Evolutionary conservation across 2,113 vertebrate species (phyloP).

Genomic region (Eulemur rufifrons): DNA sequence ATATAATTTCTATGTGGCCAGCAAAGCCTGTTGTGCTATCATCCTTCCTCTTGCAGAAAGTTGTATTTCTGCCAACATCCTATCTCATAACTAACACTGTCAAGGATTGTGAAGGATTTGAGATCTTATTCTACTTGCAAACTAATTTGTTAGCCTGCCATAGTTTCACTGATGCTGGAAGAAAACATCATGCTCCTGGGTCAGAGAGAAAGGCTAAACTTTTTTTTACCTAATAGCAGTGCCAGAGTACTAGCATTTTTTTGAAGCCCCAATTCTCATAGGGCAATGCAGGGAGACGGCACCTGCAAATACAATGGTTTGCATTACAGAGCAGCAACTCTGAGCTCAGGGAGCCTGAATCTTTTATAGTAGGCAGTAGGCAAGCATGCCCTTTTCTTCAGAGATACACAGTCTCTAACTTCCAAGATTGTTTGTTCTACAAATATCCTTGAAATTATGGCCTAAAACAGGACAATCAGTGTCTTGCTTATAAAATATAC

Average conservation of each 20-base stretch:
- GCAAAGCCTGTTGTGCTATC: background rate
- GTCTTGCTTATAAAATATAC: background rate
- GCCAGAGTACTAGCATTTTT: background rate
- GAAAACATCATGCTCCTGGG: background rate
- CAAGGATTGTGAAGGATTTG: background rate
- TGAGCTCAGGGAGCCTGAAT: background rate
- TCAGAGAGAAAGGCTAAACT: background rate
- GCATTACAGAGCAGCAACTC: background rate
- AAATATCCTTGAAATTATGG: background rate
- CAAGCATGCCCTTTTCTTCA: background rate
- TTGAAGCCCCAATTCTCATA: fast-evolving
- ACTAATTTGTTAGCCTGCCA: background rate
- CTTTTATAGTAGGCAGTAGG: background rate
- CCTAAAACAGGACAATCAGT: fast-evolving
- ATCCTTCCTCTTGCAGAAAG: background rate
- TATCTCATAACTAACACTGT: background rate
- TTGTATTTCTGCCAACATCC: background rate
- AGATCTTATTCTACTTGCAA: background rate
- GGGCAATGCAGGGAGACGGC: background rate
- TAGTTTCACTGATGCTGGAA: background rate
- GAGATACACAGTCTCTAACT: background rate
- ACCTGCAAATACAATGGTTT: fast-evolving
- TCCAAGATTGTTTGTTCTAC: background rate
- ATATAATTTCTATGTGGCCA: background rate
- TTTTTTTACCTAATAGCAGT: background rate